phyloP scores from a whole-genome alignment of 2,113 vertebrate genomes.

The Amblyopsis rosae region DNA sequence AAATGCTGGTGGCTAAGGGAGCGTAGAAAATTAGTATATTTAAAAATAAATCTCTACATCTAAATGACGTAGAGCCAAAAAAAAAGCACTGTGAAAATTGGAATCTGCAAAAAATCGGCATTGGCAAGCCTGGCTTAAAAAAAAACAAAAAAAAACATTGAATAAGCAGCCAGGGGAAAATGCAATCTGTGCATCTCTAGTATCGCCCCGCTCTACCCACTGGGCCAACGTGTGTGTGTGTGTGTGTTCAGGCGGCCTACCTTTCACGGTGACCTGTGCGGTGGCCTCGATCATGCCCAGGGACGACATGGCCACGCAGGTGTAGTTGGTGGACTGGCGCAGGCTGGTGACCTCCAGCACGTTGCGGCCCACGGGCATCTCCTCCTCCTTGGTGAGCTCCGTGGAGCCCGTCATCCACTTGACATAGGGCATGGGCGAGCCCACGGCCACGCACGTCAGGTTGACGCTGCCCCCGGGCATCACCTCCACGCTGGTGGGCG shows the following conservation, averaged over 20 bases:
- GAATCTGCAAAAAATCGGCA: too few relatives aligned
- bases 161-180: too few relatives aligned
- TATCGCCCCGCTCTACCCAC: too few relatives aligned
- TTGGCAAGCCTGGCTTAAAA: too few relatives aligned
- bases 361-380: conserved; percentile 92
- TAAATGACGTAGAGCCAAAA: too few relatives aligned
- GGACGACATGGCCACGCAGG: conserved; percentile 93
- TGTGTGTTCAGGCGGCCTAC: conserved; percentile 61
- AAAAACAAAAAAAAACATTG: too few relatives aligned
- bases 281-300: conserved; percentile 91
- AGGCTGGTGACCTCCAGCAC: conserved; percentile 91
- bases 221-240: not conserved
- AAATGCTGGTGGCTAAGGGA: too few relatives aligned
- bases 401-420: conserved; percentile 88
- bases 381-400: conserved; percentile 92
- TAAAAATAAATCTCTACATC: too few relatives aligned
- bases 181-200: too few relatives aligned
- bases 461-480: conserved; percentile 96
- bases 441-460: conserved; percentile 92
- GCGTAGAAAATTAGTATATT: too few relatives aligned
- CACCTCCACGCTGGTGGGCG: conserved; percentile 93
- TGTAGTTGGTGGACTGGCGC: conserved; percentile 89
- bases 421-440: conserved; percentile 94
- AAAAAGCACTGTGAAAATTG: too few relatives aligned
- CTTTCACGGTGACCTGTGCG: conserved; percentile 94